Conservation (phyloP, 2,888 invertebrate genomes). For the Melieria crassipennis region DNA sequence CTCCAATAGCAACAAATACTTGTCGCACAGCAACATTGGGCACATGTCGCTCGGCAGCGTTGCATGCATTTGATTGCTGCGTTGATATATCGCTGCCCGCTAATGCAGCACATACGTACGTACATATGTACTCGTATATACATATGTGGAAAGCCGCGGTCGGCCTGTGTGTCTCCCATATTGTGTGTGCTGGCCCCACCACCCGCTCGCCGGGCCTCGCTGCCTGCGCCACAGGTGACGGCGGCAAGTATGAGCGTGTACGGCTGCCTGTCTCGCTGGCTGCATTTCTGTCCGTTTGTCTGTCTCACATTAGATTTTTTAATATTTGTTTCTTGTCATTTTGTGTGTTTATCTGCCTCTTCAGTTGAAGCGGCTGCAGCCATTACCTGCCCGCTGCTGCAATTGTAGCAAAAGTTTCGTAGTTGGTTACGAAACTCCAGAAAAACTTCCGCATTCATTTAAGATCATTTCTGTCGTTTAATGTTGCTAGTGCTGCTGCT, state of each 20-base stretch:
- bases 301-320: constrained; percentile 28
- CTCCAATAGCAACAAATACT: neutral
- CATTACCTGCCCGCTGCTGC: constrained; percentile 25
- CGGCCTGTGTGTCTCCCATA: neutral
- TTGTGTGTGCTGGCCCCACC: neutral
- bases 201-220: no score
- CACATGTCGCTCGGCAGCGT: neutral
- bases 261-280: no score
- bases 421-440: constrained; percentile 62
- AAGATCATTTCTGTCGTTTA: constrained; percentile 63
- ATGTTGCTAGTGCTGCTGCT: constrained; percentile 42
- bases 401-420: constrained; percentile 38
- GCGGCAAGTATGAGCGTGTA: no score
- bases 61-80: constrained; percentile 4
- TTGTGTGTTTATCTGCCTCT: constrained; percentile 8
- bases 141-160: no score
- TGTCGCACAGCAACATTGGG: neutral
- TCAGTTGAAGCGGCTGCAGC: constrained; percentile 40
- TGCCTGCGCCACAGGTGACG: no score
- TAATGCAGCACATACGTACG: neutral
- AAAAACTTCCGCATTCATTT: constrained; percentile 67
- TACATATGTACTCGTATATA: neutral
- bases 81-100: neutral
- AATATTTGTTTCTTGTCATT: constrained; percentile 28
- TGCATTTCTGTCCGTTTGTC: no score